Percentiles rank a stretch among this genome's conserved stretches.
phyloP scores from a whole-genome alignment of 2,888 invertebrate genomes.

The Cataglyphis albicans region DNA sequence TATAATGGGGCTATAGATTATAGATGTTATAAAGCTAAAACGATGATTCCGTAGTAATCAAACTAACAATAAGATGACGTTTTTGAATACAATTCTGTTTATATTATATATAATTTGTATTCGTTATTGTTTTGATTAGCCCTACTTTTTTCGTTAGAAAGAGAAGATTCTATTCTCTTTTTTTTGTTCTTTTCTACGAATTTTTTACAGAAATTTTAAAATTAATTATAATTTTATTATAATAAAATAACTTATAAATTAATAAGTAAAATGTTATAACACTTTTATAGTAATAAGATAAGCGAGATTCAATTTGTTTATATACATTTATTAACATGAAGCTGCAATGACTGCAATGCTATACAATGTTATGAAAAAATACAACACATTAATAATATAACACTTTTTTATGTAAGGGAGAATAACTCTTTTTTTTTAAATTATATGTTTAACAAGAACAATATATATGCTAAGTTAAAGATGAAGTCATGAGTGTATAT shows the following conservation, averaged over 20 bases:
- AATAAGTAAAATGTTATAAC: not conserved
- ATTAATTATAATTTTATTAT: not conserved
- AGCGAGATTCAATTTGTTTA: slow-evolving; percentile 47
- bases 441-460: slow-evolving; percentile 55
- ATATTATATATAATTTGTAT: no score
- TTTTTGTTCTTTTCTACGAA: not conserved
- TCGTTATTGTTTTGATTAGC: no score
- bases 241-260: not conserved
- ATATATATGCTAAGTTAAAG: slow-evolving; percentile 13
- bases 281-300: not conserved
- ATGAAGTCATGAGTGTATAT: slow-evolving; percentile 9
- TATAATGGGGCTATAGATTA: no score
- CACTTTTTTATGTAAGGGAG: slow-evolving; percentile 19
- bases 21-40: no score
- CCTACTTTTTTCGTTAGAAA: not conserved
- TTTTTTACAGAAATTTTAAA: not conserved
- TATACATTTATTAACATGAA: slow-evolving; percentile 79
- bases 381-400: slow-evolving; percentile 63
- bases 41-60: no score
- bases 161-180: not conserved
- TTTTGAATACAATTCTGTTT: no score
- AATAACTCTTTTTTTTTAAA: slow-evolving; percentile 41
- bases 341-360: slow-evolving; percentile 64
- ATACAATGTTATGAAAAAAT: slow-evolving; percentile 56
- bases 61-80: no score